Evolutionary conservation across 2,888 invertebrate genomes (phyloP), one percentile per base, ranked within the genome.

Genomic region (Carpatolechia fugitivella): DNA sequence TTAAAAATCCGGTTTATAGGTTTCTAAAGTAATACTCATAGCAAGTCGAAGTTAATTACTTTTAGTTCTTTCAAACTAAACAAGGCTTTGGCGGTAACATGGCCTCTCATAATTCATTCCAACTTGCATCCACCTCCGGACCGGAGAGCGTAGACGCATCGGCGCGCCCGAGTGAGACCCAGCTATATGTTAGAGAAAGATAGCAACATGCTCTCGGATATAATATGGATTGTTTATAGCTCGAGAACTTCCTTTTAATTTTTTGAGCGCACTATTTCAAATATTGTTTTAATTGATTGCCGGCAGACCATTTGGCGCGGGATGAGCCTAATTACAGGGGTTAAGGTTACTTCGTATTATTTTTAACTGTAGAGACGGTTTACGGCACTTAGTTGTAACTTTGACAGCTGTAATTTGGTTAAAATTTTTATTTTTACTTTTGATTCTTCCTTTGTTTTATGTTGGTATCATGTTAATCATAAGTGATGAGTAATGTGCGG

Each of bases 231-330:
- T 81, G 82, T 85, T 88, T 86, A 85, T 85, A 78, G 80, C 80
- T 74, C 68, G 72, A 80, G 77, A 14, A 80, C 79, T 82, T 78
- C 83, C 82, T 81, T 85, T 86, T 80, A 74, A 74, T 72, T 84
- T 86, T 88, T 86, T 83, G 70, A 76, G 69, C 74, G 76, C 82
- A 85, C 82, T 82, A 87, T 88, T 87, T 85, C 85, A 88, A 89
- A 89, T 89, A 89, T 89, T 88, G 88, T 87, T 87, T 87, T 87
- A 88, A 88, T 88, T 85, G 87, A 87, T 87, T 85, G 86, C 85
- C 74, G 76, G 79, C 80, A 87, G 86, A 87, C 83, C 82, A 81
- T 82, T 81, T 78, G 88, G 85, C 80, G 74, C 68, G 69, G 69
- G 70, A 69, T 68, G 68, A 67, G 60, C 66, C 66, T 86, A 85